Evolutionary conservation across 1,140 invertebrate genomes (phyloP), one percentile per base, ranked within the genome.

Genomic region (Mya arenaria): DNA sequence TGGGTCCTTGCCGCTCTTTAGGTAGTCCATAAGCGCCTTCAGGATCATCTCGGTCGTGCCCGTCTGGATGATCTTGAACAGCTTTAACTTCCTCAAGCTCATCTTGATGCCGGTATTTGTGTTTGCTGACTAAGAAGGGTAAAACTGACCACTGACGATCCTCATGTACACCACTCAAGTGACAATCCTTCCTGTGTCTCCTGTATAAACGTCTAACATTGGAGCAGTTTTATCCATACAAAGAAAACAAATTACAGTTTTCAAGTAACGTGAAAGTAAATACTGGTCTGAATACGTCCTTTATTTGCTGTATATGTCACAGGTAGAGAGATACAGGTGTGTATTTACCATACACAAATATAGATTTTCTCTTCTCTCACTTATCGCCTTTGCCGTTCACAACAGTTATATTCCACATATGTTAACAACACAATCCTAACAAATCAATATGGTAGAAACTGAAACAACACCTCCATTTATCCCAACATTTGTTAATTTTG

Each of bases 1-100:
- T 13, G 88, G 87, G 82, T 88, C 85, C 48, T 90, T 90, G 13
- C 89, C 87, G 56, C 82, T 86, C 65, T 85, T 87, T 25, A 90
- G 71, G 55, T 87, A 90, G 36, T 90, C 87, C 84, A 83, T 82
- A 37, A 88, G 75, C 36, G 82, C 75, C 82, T 85, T 86, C 71
- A 89, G 73, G 15, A 89, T 86, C n/a, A 83, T 69, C 34, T 87
- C 84, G 3, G 87, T 83, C 17, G 72, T 83, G 4, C 88, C 88
- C 36, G 82, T 84, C 15, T 75, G 58, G 6, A 89, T 86, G 19
- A 86, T 87, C 73, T 87, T 87, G 69, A 84, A 89, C 56, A 89
- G 65, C 68, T 87, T 89, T 19, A 86, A 85, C 60, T 87, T 89
- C 71, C 85, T 66, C 32, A 89, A 74, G 74, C 85, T 86, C 87